phyloP scores from a whole-genome alignment of 2,888 invertebrate species.

The Dusona sp. region DNA sequence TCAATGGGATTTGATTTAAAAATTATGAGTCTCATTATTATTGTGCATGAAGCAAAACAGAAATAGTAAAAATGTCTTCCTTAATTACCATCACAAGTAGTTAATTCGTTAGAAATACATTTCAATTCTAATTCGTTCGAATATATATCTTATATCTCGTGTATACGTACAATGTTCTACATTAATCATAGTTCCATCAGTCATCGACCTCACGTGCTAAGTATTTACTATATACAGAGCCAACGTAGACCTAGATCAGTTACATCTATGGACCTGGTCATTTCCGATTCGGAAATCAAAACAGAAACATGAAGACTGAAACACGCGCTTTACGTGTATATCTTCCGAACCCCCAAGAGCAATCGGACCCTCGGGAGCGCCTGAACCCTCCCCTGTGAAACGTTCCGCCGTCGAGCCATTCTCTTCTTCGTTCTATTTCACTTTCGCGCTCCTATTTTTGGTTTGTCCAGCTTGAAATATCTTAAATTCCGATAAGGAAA shows the following conservation, averaged over 20 bases:
- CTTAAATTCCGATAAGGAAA: too few relatives aligned
- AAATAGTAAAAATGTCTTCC: not conserved
- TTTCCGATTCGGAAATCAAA: slow-evolving; percentile 47
- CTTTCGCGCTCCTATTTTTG: not conserved
- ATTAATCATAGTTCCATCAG: not conserved
- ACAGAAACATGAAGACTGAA: slow-evolving; percentile 32
- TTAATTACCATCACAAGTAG: not conserved
- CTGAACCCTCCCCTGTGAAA: slow-evolving; percentile 31
- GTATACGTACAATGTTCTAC: not conserved
- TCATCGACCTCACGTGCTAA: not conserved
- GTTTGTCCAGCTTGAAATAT: not conserved
- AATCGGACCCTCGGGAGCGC: slow-evolving; percentile 58
- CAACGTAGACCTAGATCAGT: slow-evolving; percentile 59
- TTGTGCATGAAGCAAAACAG: too few relatives aligned
- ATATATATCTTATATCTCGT: not conserved
- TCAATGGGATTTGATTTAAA: not conserved
- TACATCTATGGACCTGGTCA: not conserved
- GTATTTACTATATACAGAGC: slow-evolving; percentile 17
- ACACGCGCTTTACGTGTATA: slow-evolving; percentile 41
- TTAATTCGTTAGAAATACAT: not conserved
- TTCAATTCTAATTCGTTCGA: not conserved
- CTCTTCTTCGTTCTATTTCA: slow-evolving; percentile 26
- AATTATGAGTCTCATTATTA: not conserved
- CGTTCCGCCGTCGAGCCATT: not conserved
- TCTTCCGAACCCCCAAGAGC: slow-evolving; percentile 23